Evolutionary conservation across 2,888 invertebrate species (phyloP).

Genomic region (Diadegma fenestrale): DNA sequence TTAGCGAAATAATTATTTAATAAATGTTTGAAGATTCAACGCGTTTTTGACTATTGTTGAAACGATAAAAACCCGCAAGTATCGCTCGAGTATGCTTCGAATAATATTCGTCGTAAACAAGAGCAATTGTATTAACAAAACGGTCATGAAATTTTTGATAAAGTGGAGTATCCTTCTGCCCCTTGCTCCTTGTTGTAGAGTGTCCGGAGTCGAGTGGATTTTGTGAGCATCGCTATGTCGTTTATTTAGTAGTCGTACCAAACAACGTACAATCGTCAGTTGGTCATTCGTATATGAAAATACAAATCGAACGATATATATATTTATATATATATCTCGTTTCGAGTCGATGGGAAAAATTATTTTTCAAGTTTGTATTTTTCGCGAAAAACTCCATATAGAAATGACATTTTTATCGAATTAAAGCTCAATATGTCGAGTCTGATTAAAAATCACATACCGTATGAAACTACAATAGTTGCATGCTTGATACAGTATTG

Average conservation of each 20-base stretch:
- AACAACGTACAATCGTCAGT: slow-evolving; percentile 57
- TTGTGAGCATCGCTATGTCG: slow-evolving; percentile 64
- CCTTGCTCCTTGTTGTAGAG: slow-evolving; percentile 21
- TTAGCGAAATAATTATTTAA: background rate
- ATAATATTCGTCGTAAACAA: background rate
- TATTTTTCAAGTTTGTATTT: background rate
- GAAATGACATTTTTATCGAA: slow-evolving; percentile 4
- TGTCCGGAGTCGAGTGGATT: slow-evolving; percentile 53
- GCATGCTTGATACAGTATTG: slow-evolving; percentile 18
- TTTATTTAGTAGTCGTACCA: slow-evolving; percentile 64
- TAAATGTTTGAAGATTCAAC: background rate
- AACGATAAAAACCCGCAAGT: background rate
- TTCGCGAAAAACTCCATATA: slow-evolving; percentile 1
- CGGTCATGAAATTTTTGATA: slow-evolving; percentile 24
- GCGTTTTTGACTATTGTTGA: background rate
- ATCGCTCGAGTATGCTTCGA: background rate
- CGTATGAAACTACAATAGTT: background rate
- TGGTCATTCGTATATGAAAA: slow-evolving; percentile 43
- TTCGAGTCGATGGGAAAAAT: slow-evolving; percentile 7
- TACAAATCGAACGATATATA: slow-evolving; percentile 48
- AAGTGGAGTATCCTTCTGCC: slow-evolving; percentile 54
- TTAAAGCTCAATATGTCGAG: slow-evolving; percentile 8
- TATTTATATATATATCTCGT: slow-evolving; percentile 22
- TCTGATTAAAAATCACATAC: background rate
- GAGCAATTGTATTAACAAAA: background rate